phyloP scores from a whole-genome alignment of 2,888 invertebrate species.

The Drosophila mettleri region DNA sequence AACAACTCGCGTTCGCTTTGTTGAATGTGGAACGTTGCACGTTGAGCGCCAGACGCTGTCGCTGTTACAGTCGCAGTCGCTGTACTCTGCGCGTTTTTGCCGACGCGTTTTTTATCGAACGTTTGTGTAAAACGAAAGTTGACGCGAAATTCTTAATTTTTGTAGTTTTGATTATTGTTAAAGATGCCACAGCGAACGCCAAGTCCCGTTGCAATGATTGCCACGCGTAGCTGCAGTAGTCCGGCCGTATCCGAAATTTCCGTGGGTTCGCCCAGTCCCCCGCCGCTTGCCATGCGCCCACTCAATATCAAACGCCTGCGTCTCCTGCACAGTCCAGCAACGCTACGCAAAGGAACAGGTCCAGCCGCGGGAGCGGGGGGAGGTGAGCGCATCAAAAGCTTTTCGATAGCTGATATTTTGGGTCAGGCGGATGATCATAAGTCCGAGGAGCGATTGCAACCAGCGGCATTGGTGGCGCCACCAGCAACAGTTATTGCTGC shows the following conservation, averaged over 20 bases:
- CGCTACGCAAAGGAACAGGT: slow-evolving; percentile 63
- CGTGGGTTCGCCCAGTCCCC: slow-evolving; percentile 85
- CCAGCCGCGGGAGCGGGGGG: background rate
- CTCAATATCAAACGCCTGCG: slow-evolving; percentile 85
- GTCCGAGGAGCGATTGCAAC: slow-evolving; percentile 38
- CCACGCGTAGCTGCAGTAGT: slow-evolving; percentile 71
- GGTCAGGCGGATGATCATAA: slow-evolving; percentile 84
- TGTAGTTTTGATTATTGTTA: background rate
- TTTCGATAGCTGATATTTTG: slow-evolving; percentile 95
- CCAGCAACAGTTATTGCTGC: slow-evolving; percentile 17
- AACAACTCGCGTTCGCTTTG: slow-evolving; percentile 58
- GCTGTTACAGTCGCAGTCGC: slow-evolving; percentile 41
- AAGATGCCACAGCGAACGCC: slow-evolving; percentile 82
- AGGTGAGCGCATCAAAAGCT: slow-evolving; percentile 93
- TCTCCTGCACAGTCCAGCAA: slow-evolving; percentile 58
- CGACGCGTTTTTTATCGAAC: slow-evolving; percentile 76
- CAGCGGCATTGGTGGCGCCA: slow-evolving; percentile 29
- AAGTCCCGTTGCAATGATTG: slow-evolving; percentile 65
- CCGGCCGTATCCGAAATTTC: slow-evolving; percentile 85
- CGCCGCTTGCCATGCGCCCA: slow-evolving; percentile 87
- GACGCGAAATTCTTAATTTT: slow-evolving; percentile 8
- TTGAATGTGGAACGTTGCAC: slow-evolving; percentile 65
- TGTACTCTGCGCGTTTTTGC: slow-evolving; percentile 68
- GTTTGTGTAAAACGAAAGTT: background rate
- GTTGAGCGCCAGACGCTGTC: slow-evolving; percentile 42